Conservation (phyloP, 2,888 invertebrate species). For the Subacronicta megacephala region DNA sequence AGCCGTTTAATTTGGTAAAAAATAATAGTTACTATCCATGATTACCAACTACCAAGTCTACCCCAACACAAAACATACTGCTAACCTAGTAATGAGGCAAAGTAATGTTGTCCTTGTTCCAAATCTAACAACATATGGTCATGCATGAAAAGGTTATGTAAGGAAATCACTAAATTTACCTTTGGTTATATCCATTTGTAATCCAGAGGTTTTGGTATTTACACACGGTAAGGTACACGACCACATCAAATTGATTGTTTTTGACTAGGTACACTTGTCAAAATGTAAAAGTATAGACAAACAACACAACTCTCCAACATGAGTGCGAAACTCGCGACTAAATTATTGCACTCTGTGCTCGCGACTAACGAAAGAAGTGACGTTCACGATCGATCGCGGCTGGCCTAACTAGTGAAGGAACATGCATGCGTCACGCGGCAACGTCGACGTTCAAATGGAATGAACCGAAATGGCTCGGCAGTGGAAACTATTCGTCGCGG, state of each 20-base stretch:
- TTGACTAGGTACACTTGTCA: constrained; percentile 64
- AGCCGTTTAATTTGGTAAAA: too few species aligned
- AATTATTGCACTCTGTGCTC: too few species aligned
- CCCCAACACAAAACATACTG: constrained; percentile 4
- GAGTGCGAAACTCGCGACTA: constrained; percentile 82
- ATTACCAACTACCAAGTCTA: too few species aligned
- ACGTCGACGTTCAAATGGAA: constrained; percentile 27
- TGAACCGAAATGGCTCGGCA: background rate
- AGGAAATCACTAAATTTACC: constrained; percentile 69
- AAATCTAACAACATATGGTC: constrained; percentile 76
- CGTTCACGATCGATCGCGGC: constrained; percentile 51
- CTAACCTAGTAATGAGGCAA: constrained; percentile 37
- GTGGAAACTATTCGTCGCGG: constrained; percentile 40
- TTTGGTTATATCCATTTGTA: constrained; percentile 80
- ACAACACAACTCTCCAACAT: constrained; percentile 74
- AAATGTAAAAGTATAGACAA: constrained; percentile 62
- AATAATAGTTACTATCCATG: too few species aligned
- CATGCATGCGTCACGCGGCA: constrained; percentile 52
- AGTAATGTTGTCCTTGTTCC: constrained; percentile 71
- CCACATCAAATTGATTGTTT: constrained; percentile 67
- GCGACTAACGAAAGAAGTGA: constrained; percentile 67
- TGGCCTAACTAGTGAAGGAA: constrained; percentile 17
- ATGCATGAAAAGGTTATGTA: constrained; percentile 73
- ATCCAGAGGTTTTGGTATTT: constrained; percentile 62
- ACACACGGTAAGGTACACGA: constrained; percentile 63